Conservation (phyloP, 2,888 invertebrate species). For the Encarsia formosa region DNA sequence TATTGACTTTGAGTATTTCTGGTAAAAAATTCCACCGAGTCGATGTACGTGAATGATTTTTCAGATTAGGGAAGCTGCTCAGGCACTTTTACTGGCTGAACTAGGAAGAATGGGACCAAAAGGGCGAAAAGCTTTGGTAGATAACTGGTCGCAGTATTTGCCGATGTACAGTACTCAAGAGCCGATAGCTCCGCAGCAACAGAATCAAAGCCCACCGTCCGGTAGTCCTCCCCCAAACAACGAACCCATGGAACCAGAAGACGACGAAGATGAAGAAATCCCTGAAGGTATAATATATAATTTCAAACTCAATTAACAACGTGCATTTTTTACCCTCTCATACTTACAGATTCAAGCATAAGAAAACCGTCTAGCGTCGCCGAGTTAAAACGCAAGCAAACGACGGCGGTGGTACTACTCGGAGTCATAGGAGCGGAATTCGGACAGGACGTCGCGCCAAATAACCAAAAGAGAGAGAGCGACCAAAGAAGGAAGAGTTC, state of each 20-base stretch:
- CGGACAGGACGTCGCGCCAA: slow-evolving; percentile 85
- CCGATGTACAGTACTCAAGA: slow-evolving; percentile 82
- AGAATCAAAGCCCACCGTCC: slow-evolving; percentile 49
- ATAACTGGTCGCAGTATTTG: slow-evolving; percentile 93
- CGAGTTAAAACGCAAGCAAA: slow-evolving; percentile 89
- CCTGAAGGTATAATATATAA: slow-evolving; percentile 56
- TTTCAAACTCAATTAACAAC: not conserved
- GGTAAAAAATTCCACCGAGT: not conserved
- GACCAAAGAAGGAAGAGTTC: slow-evolving; percentile 71
- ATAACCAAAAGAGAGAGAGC: slow-evolving; percentile 60
- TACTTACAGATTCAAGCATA: slow-evolving; percentile 45
- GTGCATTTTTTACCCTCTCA: no score
- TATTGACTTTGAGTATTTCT: not conserved
- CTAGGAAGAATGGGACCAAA: slow-evolving; percentile 81
- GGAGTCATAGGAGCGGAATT: slow-evolving; percentile 99
- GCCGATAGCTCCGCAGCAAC: slow-evolving; percentile 67
- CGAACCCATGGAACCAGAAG: slow-evolving; percentile 58
- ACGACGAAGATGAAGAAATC: slow-evolving; percentile 80
- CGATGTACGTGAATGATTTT: not conserved
- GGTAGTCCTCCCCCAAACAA: slow-evolving; percentile 43
- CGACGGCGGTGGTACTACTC: slow-evolving; percentile 92
- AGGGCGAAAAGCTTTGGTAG: slow-evolving; percentile 88
- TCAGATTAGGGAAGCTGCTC: slow-evolving; percentile 86
- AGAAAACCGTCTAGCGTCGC: slow-evolving; percentile 81
- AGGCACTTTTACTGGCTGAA: slow-evolving; percentile 91